A percentile compares a stretch with the other conserved stretches of the same genome.
These are phyloP conservation scores for Oryzias sinensis DNA, from an alignment of 2,797 vertebrate species.

Conservation along the genomic window DNA sequence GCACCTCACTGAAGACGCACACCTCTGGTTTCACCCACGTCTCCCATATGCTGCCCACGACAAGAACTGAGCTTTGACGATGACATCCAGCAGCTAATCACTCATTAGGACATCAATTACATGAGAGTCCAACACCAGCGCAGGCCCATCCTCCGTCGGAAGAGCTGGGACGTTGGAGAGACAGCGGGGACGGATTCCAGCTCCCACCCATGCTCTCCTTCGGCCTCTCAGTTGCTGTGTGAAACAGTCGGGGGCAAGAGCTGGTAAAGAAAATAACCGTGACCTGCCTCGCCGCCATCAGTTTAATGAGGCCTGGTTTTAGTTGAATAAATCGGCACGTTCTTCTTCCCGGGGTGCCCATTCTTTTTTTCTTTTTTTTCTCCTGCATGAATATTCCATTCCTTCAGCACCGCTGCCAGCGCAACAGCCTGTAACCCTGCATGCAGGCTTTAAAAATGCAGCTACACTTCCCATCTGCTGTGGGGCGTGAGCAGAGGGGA, in stretches of 20 bases:
- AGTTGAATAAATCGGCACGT: slow-evolving; percentile 83
- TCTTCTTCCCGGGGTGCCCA: slow-evolving; percentile 79
- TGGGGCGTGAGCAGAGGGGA: slow-evolving; percentile 62
- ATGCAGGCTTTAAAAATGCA: slow-evolving; percentile 65
- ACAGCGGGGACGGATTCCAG: slow-evolving; percentile 17
- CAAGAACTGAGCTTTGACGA: slow-evolving; percentile 45
- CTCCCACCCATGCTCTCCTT: background rate
- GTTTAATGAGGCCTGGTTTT: slow-evolving; percentile 79
- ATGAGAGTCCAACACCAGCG: slow-evolving; percentile 12
- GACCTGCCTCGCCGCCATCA: slow-evolving; percentile 78
- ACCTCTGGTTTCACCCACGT: slow-evolving; percentile 61
- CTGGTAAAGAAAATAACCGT: slow-evolving; percentile 79
- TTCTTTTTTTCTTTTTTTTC: slow-evolving; percentile 51
- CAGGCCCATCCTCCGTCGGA: slow-evolving; percentile 27
- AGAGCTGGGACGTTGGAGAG: slow-evolving; percentile 4
- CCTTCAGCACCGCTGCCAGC: slow-evolving; percentile 76
- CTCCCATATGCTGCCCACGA: slow-evolving; percentile 79
- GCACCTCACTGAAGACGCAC: slow-evolving; percentile 59
- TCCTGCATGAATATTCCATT: slow-evolving; percentile 84
- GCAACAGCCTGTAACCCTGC: slow-evolving; percentile 84
- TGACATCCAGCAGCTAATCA: slow-evolving; percentile 62
- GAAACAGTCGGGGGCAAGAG: slow-evolving; percentile 57
- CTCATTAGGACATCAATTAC: slow-evolving; percentile 72
- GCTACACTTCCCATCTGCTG: slow-evolving; percentile 83
- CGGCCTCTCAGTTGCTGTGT: slow-evolving; percentile 2